phyloP scores from a whole-genome alignment of 2,888 invertebrate genomes.

The Hirtodrosophila duncani region DNA sequence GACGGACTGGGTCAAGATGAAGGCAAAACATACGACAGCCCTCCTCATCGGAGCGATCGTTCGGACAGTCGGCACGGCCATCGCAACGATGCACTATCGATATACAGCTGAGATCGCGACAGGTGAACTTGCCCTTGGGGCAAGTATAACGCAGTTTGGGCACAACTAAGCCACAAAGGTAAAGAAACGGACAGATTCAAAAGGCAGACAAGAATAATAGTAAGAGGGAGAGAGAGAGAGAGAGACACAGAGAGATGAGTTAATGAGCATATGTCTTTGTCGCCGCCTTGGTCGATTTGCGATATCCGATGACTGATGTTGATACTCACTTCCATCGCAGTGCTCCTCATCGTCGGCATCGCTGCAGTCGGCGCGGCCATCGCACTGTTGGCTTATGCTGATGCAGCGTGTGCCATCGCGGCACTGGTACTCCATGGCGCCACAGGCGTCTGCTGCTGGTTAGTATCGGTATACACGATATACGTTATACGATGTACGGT shows the following conservation, averaged over 20 bases:
- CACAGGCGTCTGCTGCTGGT: slow-evolving; percentile 75
- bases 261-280: slow-evolving; percentile 10
- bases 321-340: slow-evolving; percentile 77
- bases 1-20: background rate
- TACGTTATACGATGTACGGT: slow-evolving; percentile 19
- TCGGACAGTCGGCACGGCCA: slow-evolving; percentile 85
- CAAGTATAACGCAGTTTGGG: slow-evolving; percentile 75
- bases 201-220: slow-evolving; percentile 9
- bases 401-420: slow-evolving; percentile 75
- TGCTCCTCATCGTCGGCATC: slow-evolving; percentile 77
- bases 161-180: slow-evolving; percentile 59
- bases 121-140: slow-evolving; percentile 83
- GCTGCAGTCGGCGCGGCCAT: slow-evolving; percentile 74
- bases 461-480: slow-evolving; percentile 32
- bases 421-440: slow-evolving; percentile 74
- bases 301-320: slow-evolving; percentile 4
- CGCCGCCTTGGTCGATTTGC: background rate
- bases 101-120: slow-evolving; percentile 87
- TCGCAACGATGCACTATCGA: slow-evolving; percentile 85
- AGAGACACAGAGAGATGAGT: slow-evolving; percentile 8
- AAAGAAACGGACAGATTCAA: too few species aligned
- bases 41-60: slow-evolving; percentile 83
- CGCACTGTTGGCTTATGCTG: slow-evolving; percentile 75
- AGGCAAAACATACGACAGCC: slow-evolving; percentile 81
- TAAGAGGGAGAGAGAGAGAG: slow-evolving; percentile 6